Percentiles rank a stretch among this genome's conserved stretches.
Evolutionary conservation across 2,888 invertebrate species (phyloP).

Genomic region (Acholoe squamosa): DNA sequence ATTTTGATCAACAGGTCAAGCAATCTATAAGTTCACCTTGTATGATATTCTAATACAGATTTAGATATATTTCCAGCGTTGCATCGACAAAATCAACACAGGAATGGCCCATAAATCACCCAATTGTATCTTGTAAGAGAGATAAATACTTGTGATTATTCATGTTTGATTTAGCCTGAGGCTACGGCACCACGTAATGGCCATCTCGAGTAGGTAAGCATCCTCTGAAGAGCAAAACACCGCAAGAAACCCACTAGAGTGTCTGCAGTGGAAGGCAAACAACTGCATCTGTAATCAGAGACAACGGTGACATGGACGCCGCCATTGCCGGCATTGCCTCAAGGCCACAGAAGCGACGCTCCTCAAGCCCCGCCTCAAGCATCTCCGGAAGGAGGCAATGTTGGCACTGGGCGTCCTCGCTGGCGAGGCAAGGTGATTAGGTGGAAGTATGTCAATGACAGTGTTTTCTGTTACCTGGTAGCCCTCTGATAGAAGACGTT

Average conservation of each 20-base stretch:
- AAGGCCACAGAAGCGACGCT: background rate
- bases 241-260: background rate
- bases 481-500: too few relatives aligned
- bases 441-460: constrained; percentile 9
- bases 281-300: constrained; percentile 56
- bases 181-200: background rate
- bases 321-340: background rate
- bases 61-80: too few relatives aligned
- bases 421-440: constrained; percentile 39
- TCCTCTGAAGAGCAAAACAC: background rate
- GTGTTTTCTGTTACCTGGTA: constrained; percentile 4
- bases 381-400: constrained; percentile 9
- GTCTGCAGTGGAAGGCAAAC: constrained; percentile 33
- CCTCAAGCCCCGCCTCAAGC: background rate
- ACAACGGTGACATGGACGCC: background rate
- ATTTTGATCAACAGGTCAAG: too few relatives aligned
- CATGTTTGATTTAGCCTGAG: background rate
- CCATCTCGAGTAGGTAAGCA: constrained; percentile 50
- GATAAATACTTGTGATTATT: constrained; percentile 15
- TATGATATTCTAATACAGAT: too few relatives aligned
- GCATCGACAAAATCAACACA: too few relatives aligned
- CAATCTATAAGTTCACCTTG: too few relatives aligned
- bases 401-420: background rate
- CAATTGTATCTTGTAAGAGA: too few relatives aligned
- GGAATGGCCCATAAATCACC: too few relatives aligned